These are phyloP conservation scores for Netelia virgata DNA, from an alignment of 2,888 invertebrate species.

Conservation along the genomic window DNA sequence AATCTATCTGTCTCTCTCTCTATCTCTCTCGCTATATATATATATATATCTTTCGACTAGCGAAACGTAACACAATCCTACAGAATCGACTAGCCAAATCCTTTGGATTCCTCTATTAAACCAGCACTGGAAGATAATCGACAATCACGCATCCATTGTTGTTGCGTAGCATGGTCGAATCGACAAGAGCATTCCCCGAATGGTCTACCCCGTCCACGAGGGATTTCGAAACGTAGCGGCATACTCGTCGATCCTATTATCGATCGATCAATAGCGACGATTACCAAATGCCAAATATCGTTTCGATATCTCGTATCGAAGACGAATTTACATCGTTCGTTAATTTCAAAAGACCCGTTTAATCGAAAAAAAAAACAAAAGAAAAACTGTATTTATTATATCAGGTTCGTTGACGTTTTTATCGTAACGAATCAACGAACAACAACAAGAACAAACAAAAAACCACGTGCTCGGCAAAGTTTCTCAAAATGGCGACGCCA, in stretches of 20 bases:
- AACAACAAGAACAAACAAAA: too few relatives aligned
- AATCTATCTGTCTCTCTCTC: not conserved
- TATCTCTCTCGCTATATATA: constrained; percentile 14
- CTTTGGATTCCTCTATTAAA: constrained; percentile 53
- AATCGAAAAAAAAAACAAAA: too few relatives aligned
- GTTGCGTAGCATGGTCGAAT: not conserved
- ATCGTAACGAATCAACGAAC: too few relatives aligned
- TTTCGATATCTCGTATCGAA: too few relatives aligned
- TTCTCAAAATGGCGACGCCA: too few relatives aligned
- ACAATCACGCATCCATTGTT: constrained; percentile 43
- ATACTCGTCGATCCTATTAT: not conserved
- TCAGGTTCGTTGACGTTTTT: too few relatives aligned
- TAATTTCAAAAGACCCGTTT: too few relatives aligned
- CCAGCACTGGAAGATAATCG: constrained; percentile 45
- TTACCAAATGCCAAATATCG: not conserved
- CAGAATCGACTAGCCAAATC: constrained; percentile 38
- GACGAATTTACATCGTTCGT: too few relatives aligned
- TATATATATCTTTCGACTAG: not conserved
- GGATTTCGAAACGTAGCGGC: not conserved
- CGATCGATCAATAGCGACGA: not conserved
- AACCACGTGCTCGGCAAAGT: too few relatives aligned
- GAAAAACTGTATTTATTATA: too few relatives aligned
- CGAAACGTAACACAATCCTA: constrained; percentile 18
- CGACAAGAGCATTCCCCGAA: not conserved
- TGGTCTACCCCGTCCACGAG: not conserved